These are phyloP conservation scores for Paguma larvata DNA, from an alignment of 2,797 vertebrate genomes.

Conservation along the genomic window DNA sequence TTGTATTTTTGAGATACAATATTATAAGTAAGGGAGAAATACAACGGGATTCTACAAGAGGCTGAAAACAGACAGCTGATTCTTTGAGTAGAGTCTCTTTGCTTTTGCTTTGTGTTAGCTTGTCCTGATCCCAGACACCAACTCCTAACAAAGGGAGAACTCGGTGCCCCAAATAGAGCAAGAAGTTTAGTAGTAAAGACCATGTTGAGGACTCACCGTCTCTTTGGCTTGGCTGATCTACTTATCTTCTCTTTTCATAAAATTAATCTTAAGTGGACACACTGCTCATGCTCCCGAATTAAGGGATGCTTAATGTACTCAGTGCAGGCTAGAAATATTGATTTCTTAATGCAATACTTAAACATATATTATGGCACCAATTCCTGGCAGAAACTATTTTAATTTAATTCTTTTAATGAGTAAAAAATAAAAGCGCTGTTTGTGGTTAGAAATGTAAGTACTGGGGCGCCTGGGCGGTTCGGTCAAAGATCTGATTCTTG, in stretches of 20 bases:
- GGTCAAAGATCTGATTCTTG: too few species aligned
- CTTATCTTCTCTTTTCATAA: constrained; percentile 52
- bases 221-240: not conserved
- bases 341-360: constrained; percentile 73
- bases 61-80: not conserved
- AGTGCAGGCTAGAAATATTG: constrained; percentile 48
- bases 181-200: not conserved
- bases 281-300: constrained; percentile 37
- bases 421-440: constrained; percentile 46
- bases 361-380: constrained; percentile 41
- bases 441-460: constrained; percentile 54
- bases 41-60: not conserved
- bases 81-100: constrained; percentile 42
- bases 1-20: not conserved
- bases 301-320: constrained; percentile 54
- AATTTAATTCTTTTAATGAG: constrained; percentile 68
- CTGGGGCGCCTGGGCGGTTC: not conserved
- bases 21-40: constrained; percentile 9
- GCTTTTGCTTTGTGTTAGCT: not conserved
- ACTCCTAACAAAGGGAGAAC: not conserved
- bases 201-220: not conserved
- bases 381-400: constrained; percentile 62
- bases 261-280: constrained; percentile 29
- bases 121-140: not conserved
- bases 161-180: not conserved